Evolutionary conservation across 2,113 vertebrate species (phyloP).

Genomic region (Misgurnus mizolepis): DNA sequence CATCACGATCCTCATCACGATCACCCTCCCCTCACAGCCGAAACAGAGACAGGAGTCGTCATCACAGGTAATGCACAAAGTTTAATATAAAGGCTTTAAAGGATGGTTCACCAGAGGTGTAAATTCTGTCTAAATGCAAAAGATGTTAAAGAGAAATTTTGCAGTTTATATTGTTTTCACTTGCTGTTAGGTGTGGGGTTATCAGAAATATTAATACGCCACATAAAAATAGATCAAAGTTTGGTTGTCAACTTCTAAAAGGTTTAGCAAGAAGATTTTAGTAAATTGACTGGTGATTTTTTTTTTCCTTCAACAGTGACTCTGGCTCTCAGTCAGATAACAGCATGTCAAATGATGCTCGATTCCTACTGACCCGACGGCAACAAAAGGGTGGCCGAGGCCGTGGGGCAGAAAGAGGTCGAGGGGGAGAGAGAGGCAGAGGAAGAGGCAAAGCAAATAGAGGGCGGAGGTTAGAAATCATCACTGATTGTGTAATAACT

Average conservation of each 20-base stretch:
- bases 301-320: constrained; percentile 63
- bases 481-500: background rate
- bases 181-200: no score
- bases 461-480: constrained; percentile 68
- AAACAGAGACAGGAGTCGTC: constrained; percentile 76
- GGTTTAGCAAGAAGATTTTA: no score
- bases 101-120: no score
- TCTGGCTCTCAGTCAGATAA: constrained; percentile 79
- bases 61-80: constrained; percentile 60
- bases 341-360: constrained; percentile 76
- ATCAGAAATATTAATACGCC: no score
- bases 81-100: background rate
- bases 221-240: no score
- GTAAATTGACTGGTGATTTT: background rate
- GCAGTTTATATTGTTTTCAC: no score
- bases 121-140: no score
- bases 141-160: no score
- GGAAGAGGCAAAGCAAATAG: constrained; percentile 76
- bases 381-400: constrained; percentile 73
- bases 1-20: constrained; percentile 79
- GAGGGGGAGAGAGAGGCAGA: constrained; percentile 71
- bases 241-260: no score
- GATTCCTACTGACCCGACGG: constrained; percentile 70
- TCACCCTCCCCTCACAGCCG: constrained; percentile 84
- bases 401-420: constrained; percentile 72